phyloP scores from a whole-genome alignment of 2,888 invertebrate species.

The Apodemia zela region DNA sequence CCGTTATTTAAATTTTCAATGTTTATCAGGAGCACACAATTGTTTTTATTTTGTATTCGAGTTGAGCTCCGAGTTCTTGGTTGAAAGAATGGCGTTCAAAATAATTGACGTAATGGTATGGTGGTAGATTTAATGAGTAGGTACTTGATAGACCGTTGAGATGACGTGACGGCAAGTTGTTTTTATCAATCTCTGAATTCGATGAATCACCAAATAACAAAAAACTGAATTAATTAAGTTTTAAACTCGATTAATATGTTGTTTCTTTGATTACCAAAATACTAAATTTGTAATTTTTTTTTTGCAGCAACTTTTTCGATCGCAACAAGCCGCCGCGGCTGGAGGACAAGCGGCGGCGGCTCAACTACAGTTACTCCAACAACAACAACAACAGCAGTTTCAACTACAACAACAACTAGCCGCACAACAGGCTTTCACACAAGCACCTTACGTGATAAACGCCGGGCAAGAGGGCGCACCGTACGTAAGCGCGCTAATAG shows the following conservation, averaged over 20 bases:
- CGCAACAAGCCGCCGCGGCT: slow-evolving; percentile 88
- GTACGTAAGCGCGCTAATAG: slow-evolving; percentile 90
- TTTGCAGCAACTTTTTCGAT: slow-evolving; percentile 93
- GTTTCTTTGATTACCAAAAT: not conserved
- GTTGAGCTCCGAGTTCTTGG: no score
- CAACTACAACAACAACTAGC: slow-evolving; percentile 89
- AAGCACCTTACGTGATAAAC: slow-evolving; percentile 93
- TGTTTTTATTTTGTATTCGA: not conserved
- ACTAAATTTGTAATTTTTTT: slow-evolving; percentile 35
- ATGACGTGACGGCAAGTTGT: no score
- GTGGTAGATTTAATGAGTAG: no score
- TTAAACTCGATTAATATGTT: no score
- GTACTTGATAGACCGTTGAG: no score
- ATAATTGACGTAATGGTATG: no score
- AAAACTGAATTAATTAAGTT: no score
- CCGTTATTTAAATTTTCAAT: slow-evolving; percentile 11
- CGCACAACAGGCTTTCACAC: slow-evolving; percentile 86
- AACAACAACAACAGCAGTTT: slow-evolving; percentile 88
- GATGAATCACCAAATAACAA: no score
- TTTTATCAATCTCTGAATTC: no score
- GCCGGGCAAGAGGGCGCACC: slow-evolving; percentile 84
- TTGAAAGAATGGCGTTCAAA: not conserved
- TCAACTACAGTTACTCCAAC: slow-evolving; percentile 85
- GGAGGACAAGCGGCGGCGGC: slow-evolving; percentile 83
- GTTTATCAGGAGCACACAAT: slow-evolving; percentile 9